Evolutionary conservation across 2,113 vertebrate species (phyloP), one percentile per base, ranked within the genome.

Genomic region (Poecile atricapillus): DNA sequence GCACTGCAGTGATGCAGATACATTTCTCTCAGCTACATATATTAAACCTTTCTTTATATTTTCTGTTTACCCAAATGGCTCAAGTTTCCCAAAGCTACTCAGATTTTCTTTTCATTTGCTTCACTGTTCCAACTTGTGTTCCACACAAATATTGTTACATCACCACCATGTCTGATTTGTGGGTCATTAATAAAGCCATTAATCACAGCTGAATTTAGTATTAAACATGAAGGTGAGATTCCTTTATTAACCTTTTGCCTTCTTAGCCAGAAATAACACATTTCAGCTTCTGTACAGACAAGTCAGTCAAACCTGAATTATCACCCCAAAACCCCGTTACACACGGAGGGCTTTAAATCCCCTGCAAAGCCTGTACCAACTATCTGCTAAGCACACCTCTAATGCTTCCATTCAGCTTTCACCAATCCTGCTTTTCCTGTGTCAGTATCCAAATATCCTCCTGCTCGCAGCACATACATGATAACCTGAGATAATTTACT

Each of bases 401-500:
- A 4, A 2, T 33, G 28, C 58, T 44, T 11, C 15, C 73, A 31
- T 13, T 47, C 23, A 52, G 69, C 15, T 83, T 33, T n/a, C 81
- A 50, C 5, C 89, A 52, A 4, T 27, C n/a, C 47, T 79, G 15
- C 28, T 58, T 56, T 9, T 43, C 41, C 77, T 52, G 39, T 2
- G 27, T 2, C 9, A n/a, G 62, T 7, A 24, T 25, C 8, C 9
- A 77, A 76, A 56, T 3, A 24, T 6, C 77, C 47, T 76, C 89
- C 89, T 83, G 75, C 55, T 21, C 35, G 67, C 80, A 89, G 62
- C 90, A 58, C 47, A 46, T 0, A 15, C 39, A n/a, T 3, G 58
- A 46, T 58, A 93, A 74, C 43, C 49, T 11, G 93, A 96, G 97
- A 97, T 97, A 97, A 96, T 97, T 97, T 93, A 98, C 96, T 69